Evolutionary conservation across 2,888 invertebrate genomes (phyloP).

Genomic region (Ptilodon capucinus): DNA sequence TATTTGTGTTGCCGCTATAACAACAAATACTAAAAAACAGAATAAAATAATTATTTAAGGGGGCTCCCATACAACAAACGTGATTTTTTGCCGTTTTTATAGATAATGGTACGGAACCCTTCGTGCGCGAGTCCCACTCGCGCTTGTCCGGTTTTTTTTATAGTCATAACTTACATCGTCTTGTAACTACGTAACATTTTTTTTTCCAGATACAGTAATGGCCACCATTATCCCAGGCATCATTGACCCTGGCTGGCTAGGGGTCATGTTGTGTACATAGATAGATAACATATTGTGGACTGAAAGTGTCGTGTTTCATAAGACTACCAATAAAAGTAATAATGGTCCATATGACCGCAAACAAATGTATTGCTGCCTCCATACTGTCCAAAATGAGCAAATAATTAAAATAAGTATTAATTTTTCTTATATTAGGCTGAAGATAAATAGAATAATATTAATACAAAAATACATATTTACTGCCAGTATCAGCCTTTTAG

Average conservation of each 20-base stretch:
- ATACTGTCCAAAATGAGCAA: slow-evolving; percentile 30
- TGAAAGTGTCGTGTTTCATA: slow-evolving; percentile 45
- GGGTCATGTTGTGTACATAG: slow-evolving; percentile 54
- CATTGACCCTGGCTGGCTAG: slow-evolving; percentile 67
- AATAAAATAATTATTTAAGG: too few relatives aligned
- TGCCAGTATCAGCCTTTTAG: slow-evolving; percentile 45
- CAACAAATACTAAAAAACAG: too few relatives aligned
- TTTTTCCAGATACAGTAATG: slow-evolving; percentile 63
- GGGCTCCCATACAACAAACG: too few relatives aligned
- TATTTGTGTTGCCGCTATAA: too few relatives aligned
- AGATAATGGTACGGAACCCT: too few relatives aligned
- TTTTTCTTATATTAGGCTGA: slow-evolving; percentile 24
- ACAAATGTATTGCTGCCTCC: slow-evolving; percentile 26
- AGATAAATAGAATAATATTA: slow-evolving; percentile 2
- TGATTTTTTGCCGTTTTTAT: too few relatives aligned
- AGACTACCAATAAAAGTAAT: slow-evolving; percentile 34
- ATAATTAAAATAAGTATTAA: slow-evolving; percentile 31
- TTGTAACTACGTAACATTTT: not conserved
- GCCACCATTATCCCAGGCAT: slow-evolving; percentile 71
- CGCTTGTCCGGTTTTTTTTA: too few relatives aligned
- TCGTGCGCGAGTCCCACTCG: too few relatives aligned
- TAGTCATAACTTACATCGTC: not conserved
- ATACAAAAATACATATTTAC: slow-evolving; percentile 31
- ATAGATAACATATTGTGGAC: slow-evolving; percentile 57
- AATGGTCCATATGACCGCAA: slow-evolving; percentile 12